Percentiles rank a stretch among this genome's conserved stretches.
These are phyloP conservation scores for Hemibagrus guttatus DNA, from an alignment of 2,797 vertebrate species.

Conservation along the genomic window DNA sequence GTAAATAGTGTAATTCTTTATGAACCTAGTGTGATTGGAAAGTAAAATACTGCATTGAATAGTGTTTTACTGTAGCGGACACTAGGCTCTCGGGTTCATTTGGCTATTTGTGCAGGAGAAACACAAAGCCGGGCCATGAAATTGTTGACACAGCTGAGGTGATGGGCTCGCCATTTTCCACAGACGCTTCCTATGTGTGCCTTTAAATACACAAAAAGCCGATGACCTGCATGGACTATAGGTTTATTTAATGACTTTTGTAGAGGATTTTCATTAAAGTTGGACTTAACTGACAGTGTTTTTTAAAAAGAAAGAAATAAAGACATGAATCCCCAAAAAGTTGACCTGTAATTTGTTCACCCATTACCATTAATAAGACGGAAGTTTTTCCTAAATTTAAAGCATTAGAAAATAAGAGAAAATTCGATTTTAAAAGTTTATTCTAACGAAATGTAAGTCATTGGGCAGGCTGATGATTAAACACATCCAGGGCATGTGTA, in stretches of 20 bases:
- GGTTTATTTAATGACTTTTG: not conserved
- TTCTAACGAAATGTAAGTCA: slow-evolving; percentile 4
- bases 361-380: not conserved
- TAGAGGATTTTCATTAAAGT: not conserved
- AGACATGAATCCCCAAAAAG: not conserved
- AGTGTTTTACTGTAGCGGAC: slow-evolving; percentile 50
- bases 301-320: not conserved
- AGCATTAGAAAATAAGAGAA: not conserved
- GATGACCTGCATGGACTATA: not conserved
- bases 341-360: not conserved
- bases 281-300: not conserved
- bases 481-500: not conserved
- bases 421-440: not conserved
- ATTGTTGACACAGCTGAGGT: slow-evolving; percentile 63
- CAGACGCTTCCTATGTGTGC: not conserved
- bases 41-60: slow-evolving; percentile 38
- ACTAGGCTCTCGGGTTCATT: slow-evolving; percentile 43
- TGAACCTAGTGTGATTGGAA: not conserved
- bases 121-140: slow-evolving; percentile 33
- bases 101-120: slow-evolving; percentile 52
- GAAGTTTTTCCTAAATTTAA: not conserved
- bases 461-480: not conserved
- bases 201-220: not conserved
- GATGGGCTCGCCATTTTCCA: slow-evolving; percentile 59
- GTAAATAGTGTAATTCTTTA: not conserved